Base-by-base conservation (phyloP, 2,113 vertebrate genomes). In the Corvus moneduloides region DNA sequence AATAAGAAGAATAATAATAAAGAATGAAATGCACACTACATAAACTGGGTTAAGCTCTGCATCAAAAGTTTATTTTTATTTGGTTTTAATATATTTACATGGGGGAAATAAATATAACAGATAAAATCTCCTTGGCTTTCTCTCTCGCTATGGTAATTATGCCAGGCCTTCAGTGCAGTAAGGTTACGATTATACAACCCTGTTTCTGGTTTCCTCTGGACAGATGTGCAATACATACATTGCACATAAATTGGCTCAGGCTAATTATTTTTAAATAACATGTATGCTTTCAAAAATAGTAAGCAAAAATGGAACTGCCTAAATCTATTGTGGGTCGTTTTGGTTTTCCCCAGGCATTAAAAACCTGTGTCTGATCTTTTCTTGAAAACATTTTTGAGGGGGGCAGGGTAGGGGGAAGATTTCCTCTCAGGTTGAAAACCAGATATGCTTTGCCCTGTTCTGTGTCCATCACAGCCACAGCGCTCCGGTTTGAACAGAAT, bases 261-360 rank as follows among this genome's bases (percentile, higher is more conserved):
- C 52, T 97, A 96, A 94, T 90, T 94, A 95, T 96, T 96, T 96
- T 95, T 84, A 96, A 97, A 95, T 96, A 96, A 93, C 61, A 46
- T 90, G 21, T 68, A 96, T 81, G 92, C 73, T 94, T 96, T 96
- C 84, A 93, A 96, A 96, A 96, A 94, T 90, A 94, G 90, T 63
- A 93, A 86, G 85, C 56, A 95, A 95, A 96, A 95, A 93, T 89
- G 46, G 83, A 96, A 89, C 92, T 95, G 90, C 88, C 90, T 90
- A 89, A 75, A 93, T 86, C 86, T 75, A 92, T 96, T 81, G 68
- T 54, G 61, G 41, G 56, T 90, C 76, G 73, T 92, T 90, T 95
- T 96, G 94, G 68, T 96, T 96, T 96, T 84, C 86, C 76, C 72
- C 92, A 94, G 96, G 88, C 93, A 92, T 63, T 86, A 92, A 75